These are phyloP conservation scores for Ctenodactylus gundi DNA, from an alignment of 2,113 vertebrate genomes.

Conservation along the genomic window DNA sequence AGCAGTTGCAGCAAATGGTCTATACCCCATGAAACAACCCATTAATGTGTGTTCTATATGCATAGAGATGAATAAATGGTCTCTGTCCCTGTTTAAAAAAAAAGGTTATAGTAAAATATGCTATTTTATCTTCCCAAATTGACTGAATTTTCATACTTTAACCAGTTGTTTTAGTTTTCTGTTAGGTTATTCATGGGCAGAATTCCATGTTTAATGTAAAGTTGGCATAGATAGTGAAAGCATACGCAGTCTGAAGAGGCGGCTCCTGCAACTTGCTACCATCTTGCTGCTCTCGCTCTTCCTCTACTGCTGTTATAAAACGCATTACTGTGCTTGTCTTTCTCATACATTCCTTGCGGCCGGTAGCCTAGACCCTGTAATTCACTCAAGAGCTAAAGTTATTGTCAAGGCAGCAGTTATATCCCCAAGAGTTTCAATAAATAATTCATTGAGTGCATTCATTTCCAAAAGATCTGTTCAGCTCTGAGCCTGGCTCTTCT, in stretches of 20 bases:
- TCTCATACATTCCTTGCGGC: constrained; percentile 50
- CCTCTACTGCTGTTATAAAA: background rate
- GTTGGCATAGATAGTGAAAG: background rate
- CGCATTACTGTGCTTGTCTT: background rate
- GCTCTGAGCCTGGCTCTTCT: constrained; percentile 33
- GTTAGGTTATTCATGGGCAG: constrained; percentile 24
- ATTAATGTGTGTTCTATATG: background rate
- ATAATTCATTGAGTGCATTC: constrained; percentile 66
- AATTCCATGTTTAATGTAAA: background rate
- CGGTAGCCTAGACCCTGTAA: constrained; percentile 41
- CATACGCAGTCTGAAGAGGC: background rate
- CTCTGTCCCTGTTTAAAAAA: background rate
- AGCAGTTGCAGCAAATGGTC: background rate
- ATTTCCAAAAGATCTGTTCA: constrained; percentile 54
- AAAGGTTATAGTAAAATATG: background rate
- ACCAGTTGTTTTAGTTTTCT: background rate
- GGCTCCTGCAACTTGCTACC: background rate
- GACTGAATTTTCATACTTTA: background rate
- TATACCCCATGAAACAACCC: background rate
- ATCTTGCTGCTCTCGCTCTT: background rate
- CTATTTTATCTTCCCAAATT: background rate
- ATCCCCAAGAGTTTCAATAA: constrained; percentile 50
- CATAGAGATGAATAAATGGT: background rate
- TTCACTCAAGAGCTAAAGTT: constrained; percentile 61
- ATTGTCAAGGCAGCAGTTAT: constrained; percentile 53